Base-by-base conservation (phyloP, 2,797 vertebrate genomes). In the Dendrocincla tyrannina region DNA sequence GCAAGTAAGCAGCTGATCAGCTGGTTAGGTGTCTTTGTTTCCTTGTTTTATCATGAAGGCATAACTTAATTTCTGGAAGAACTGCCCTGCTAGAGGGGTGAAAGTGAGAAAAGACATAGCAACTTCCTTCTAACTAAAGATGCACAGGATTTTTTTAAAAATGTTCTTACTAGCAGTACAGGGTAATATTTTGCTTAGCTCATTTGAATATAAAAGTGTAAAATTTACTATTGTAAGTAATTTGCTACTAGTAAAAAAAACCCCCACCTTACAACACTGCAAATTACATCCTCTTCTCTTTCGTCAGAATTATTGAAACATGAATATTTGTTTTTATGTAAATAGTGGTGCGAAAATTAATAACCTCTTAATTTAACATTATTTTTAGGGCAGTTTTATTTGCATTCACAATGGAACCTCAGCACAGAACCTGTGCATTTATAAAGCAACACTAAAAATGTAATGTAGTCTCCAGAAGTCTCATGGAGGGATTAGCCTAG, bases 181-280 rank as follows among this genome's bases (percentile, higher is more conserved):
- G n/a, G 8, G 11, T 8, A 85, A 33, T 53, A 41, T 16, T 63
- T 69, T 60, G 2, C 9, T 70, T 11, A 12, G 10, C 44, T 59
- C 4, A 33, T 63, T 60, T 2, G 1, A 30, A 41, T 25, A 74
- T 17, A n/a, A 35, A 30, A 37, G 9, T 46, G 10, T 28, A 10
- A 53, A 80, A 80, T 88, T 50, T 50, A 66, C 8, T 75, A 52
- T 25, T 5, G 28, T 41, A n/a, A 42, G 4, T 49, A 27, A 27
- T 37, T 62, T 41, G n/a, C 22, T 60, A 41, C 16, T 28, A 39
- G 33, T 37, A 32, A 3, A 28, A 16, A 17, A 37, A 8, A 0
- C 0, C 0, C 7, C 7, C 10, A 32, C 3, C 17, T 41, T 44
- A 16, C 3, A 37, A 10, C 7, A 58, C 3, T 23, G 2, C 30